Base-by-base conservation (phyloP, 1,140 invertebrate genomes). In the Diachasma alloeum region DNA sequence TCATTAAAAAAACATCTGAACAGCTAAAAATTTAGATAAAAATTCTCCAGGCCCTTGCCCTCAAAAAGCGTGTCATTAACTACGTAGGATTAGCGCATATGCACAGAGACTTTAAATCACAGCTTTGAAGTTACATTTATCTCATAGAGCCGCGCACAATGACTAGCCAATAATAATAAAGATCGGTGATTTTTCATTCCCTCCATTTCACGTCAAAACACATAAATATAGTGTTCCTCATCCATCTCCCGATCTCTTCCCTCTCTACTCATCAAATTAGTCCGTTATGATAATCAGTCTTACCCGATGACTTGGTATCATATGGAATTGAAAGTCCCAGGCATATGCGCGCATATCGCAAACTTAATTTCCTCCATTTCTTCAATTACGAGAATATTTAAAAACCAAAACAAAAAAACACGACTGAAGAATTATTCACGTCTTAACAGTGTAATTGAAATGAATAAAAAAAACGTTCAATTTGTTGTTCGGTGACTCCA, bases 51-150 rank as follows among this genome's bases (percentile, higher is more conserved):
- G 59, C 24, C 59, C 19, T 22, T 63, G 24, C 17, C 59, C 26
- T 4, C 48, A 63, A 19, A 59, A 59, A 63, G 59, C 59, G 59
- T 63, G 26, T 31, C 19, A 31, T 26, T 26, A 72, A 83, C 81
- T 83, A 87, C 77, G 83, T 86, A 87, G 82, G 82, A 85, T 82
- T 82, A 86, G 84, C 86, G 83, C 83, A 85, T 88, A 87, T 88
- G 84, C 86, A 84, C 81, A 81, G 85, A 87, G 87, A 85, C 85
- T 88, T 88, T 87, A 85, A 56, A 88, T 88, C 87, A 88, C 87
- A 88, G 87, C 84, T 85, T 86, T 82, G 84, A 84, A 84, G 87
- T 85, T 83, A 85, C 83, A 68, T 42, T 70, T 86, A 85, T 87
- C 81, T 84, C 82, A 78, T 85, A 85, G 83, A 88, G 86, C 87